Percentiles rank a stretch among this genome's conserved stretches.
These are phyloP conservation scores for Pycnonotus jocosus DNA, from an alignment of 2,113 vertebrate species.

Conservation along the genomic window DNA sequence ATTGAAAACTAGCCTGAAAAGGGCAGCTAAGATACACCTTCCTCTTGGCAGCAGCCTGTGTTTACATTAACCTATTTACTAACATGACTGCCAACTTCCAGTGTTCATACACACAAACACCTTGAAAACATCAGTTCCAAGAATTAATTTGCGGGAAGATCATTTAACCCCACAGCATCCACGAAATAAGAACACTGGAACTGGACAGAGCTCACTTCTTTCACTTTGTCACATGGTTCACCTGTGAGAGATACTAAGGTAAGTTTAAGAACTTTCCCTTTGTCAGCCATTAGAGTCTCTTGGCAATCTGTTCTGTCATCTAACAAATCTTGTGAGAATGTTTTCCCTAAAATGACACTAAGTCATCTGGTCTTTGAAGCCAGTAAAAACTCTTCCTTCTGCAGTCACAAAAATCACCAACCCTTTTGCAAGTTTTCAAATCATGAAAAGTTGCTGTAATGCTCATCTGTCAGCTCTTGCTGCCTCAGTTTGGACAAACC, in stretches of 20 bases:
- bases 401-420: not conserved
- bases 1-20: not conserved
- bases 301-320: not conserved
- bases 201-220: not conserved
- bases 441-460: not conserved
- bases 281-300: not conserved
- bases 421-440: not conserved
- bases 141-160: not conserved
- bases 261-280: not conserved
- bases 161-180: not conserved
- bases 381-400: not conserved
- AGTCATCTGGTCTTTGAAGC: not conserved
- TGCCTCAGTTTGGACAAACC: not conserved
- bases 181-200: not conserved
- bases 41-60: not conserved
- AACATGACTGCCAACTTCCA: not conserved
- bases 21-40: not conserved
- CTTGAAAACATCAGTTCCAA: not conserved
- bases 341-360: not conserved
- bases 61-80: not conserved
- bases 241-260: not conserved
- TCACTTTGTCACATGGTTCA: not conserved
- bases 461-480: not conserved
- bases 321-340: not conserved
- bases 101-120: not conserved